Base-by-base conservation (phyloP, 1,140 invertebrate species). In the Elysia chlorotica region DNA sequence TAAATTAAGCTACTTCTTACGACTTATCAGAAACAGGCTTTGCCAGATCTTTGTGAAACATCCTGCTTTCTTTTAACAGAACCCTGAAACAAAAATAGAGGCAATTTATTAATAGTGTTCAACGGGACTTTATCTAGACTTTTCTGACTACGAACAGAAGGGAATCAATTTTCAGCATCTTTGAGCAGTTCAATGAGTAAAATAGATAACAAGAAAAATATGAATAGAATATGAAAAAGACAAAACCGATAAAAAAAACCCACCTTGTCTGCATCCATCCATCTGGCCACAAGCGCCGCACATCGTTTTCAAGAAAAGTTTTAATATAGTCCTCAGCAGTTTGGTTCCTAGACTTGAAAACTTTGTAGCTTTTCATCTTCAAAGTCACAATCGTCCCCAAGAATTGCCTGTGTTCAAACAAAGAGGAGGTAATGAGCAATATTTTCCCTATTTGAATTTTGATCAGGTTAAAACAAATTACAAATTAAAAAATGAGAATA, bases 261-360 rank as follows among this genome's bases (percentile, higher is more conserved):
- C 68, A 87, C 82, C 86, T 82, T 31, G 85, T 85, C 74, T 87
- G 86, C 87, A 91, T 90, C 88, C 90, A 91, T 4, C 90, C 90
- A 65, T 87, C 79, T 2, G 90, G 90, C 91, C 91, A 92, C 19
- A 92, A 74, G 4, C 87, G 83, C 74, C 88, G 87, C 21, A 92
- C 86, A 83, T 90, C 88, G 19, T 82, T 77, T 38, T 90, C 87
- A 33, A 92, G 82, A 73, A 89, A 91, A 0, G 84, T 76, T 23
- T 81, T 85, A 30, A 91, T 81, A 76, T 90, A 91, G 36, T 89
- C 87, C 72, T 91, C 90, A 36, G 89, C 85, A 36, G 86, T 88
- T 79, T 89, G 89, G 73, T 89, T 89, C 35, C 89, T 86, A 10
- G 88, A 84, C 82, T 88, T 90, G 25, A 86, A 81, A 48, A 87